Conservation (phyloP, 2,797 vertebrate genomes). For the Macrochelys suwanniensis region DNA sequence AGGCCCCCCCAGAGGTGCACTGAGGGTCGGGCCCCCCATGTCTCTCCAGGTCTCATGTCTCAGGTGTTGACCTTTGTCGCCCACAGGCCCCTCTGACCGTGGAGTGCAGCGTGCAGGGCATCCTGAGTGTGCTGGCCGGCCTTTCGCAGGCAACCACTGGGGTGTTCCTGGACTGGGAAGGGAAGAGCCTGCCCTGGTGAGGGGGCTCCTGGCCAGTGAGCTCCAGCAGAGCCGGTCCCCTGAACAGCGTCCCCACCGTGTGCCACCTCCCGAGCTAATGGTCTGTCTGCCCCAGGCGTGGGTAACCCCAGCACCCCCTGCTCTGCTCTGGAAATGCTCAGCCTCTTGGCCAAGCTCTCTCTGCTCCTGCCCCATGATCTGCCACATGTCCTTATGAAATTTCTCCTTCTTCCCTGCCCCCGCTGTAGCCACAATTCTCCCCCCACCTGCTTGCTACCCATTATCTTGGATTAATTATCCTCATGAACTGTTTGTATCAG, state of each 20-base stretch:
- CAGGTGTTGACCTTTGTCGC: rapidly evolving
- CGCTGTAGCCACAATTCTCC: too few relatives aligned
- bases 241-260: too few relatives aligned
- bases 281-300: neutral
- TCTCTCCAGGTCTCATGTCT: neutral
- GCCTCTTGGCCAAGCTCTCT: neutral
- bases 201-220: neutral
- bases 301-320: too few relatives aligned
- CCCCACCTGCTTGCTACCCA: too few relatives aligned
- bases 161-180: conserved; percentile 55
- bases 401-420: too few relatives aligned
- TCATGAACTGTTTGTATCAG: too few relatives aligned
- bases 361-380: too few relatives aligned
- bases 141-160: conserved; percentile 29
- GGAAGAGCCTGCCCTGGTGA: conserved; percentile 57
- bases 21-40: neutral
- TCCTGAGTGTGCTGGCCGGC: conserved; percentile 3
- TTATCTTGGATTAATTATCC: too few relatives aligned
- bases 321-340: neutral
- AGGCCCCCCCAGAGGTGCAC: neutral
- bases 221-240: neutral
- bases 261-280: neutral
- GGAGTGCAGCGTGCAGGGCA: conserved; percentile 26
- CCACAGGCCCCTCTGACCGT: conserved; percentile 36
- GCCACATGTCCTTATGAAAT: too few relatives aligned